These are phyloP conservation scores for Syrrhaptes paradoxus DNA, from an alignment of 2,113 vertebrate genomes.

Conservation along the genomic window DNA sequence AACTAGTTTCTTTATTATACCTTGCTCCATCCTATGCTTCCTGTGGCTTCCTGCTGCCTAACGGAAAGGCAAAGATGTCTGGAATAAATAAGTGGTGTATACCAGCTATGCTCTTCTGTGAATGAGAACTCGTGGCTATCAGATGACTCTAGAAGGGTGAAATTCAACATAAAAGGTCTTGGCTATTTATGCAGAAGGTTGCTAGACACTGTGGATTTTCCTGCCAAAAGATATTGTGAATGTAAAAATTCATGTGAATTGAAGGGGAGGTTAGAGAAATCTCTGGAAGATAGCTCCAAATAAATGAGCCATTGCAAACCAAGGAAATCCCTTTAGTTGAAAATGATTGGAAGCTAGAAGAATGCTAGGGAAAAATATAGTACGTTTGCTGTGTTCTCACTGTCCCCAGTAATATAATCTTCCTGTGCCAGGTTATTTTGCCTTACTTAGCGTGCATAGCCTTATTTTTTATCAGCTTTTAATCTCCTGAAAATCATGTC, in stretches of 20 bases:
- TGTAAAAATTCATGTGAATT: neutral
- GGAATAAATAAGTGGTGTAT: neutral
- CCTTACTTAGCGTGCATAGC: neutral
- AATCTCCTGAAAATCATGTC: fast-evolving
- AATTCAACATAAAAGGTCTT: neutral
- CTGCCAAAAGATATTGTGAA: neutral
- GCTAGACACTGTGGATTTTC: neutral
- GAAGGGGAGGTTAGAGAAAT: neutral
- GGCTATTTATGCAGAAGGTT: neutral
- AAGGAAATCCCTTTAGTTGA: neutral
- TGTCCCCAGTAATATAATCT: neutral
- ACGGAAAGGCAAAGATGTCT: neutral
- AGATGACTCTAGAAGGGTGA: neutral
- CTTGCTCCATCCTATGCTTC: neutral
- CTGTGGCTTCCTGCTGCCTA: neutral
- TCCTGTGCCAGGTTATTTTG: neutral
- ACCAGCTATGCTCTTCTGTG: neutral
- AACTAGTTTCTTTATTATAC: neutral
- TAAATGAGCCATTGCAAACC: neutral
- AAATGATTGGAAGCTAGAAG: neutral
- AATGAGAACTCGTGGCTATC: neutral
- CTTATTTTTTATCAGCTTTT: neutral
- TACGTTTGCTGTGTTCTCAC: neutral
- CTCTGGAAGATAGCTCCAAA: neutral
- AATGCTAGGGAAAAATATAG: neutral